Base-by-base conservation (phyloP, 2,888 invertebrate genomes). In the Catonia carolina region DNA sequence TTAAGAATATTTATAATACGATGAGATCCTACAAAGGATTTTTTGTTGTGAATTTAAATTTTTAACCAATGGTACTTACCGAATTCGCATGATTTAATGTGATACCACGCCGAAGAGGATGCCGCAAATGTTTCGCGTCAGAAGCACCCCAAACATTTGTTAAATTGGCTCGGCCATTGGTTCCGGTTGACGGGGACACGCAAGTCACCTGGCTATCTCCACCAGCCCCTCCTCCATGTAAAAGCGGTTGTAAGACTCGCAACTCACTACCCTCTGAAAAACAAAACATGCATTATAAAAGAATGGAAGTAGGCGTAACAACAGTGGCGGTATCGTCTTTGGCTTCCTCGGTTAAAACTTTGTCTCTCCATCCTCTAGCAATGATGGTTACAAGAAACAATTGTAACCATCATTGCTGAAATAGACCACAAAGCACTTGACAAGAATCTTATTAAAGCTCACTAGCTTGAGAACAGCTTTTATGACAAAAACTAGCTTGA, bases 221-320 rank as follows among this genome's bases (percentile, higher is more conserved):
- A 14, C n/a, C 22, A 14, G 14, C 45, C 6, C 17, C 17, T 1
- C 14, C 50, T 33, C 56, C 58, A 20, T 59, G 57, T 20, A 62
- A 49, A 8, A 62, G 53, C 10, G 63, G 63, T 37, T 63, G 60
- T 1, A 61, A 55, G 1, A 62, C 62, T 48, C 59, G 31, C 45
- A 63, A 49, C 45, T 62, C 62, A 2, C 57, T 57, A 6, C 56
- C 57, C 27, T 51, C 58, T 54, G 17, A 39, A 55, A 20, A 22
- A 31, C 27, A n/a, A n/a, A n/a, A n/a, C n/a, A n/a, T n/a, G n/a
- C n/a, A n/a, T n/a, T n/a, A n/a, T n/a, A n/a, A n/a, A n/a, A n/a
- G n/a, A n/a, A n/a, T 45, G 17, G 48, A 47, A 14, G 58, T 23
- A 7, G 58, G 50, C 18, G 51, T 35, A 37, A 41, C 42, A 1